phyloP scores from a whole-genome alignment of 2,888 invertebrate species.

The Lagria hirta region DNA sequence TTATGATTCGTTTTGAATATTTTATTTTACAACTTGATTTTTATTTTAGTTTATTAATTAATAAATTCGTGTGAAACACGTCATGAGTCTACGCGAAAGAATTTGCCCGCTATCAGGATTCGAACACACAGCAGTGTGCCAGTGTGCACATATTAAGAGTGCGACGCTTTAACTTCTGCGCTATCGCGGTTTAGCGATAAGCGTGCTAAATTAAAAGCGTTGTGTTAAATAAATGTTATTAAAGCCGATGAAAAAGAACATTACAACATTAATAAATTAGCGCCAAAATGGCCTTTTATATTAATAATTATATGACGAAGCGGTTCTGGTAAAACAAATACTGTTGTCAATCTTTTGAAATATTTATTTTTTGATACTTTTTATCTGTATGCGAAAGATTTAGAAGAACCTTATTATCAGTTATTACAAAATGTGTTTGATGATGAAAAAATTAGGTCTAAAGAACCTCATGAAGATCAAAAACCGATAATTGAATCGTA shows the following conservation, averaged over 20 bases:
- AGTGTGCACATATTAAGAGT: too few species aligned
- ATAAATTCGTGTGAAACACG: too few species aligned
- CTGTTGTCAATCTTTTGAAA: conserved; percentile 6
- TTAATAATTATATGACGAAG: conserved; percentile 7
- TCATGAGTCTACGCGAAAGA: too few species aligned
- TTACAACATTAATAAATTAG: conserved; percentile 6
- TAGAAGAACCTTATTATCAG: conserved; percentile 4
- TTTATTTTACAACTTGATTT: too few species aligned
- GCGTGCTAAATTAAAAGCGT: too few species aligned
- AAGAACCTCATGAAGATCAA: too few species aligned
- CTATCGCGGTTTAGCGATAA: too few species aligned
- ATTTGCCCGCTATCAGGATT: too few species aligned
- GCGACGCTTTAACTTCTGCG: too few species aligned
- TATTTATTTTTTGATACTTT: conserved; percentile 5
- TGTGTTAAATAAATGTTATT: conserved; percentile 9
- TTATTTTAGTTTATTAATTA: too few species aligned
- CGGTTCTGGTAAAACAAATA: conserved; percentile 7
- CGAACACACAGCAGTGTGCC: too few species aligned
- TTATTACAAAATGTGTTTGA: conserved; percentile 9
- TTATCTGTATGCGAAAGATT: conserved; percentile 6
- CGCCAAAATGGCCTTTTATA: conserved; percentile 6
- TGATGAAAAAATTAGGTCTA: conserved; percentile 10
- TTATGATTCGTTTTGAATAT: too few species aligned
- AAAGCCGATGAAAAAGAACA: conserved; percentile 7
- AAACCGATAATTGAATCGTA: conserved; percentile 7